Base-by-base conservation (phyloP, 2,888 invertebrate species). In the Eupithecia exiguata region DNA sequence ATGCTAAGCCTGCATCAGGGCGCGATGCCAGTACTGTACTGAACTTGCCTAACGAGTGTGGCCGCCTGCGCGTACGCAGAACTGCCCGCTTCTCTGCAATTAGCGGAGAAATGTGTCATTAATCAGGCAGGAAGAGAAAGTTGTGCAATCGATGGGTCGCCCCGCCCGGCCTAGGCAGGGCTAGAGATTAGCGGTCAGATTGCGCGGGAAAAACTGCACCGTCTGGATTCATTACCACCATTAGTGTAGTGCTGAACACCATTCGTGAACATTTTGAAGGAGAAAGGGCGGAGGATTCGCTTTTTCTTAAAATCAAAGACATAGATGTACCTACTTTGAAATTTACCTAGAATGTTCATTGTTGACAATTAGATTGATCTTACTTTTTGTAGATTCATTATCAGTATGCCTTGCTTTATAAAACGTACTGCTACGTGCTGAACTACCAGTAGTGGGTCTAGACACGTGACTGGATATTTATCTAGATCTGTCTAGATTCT, bases 101-200 rank as follows among this genome's bases (percentile, higher is more conserved):
- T 70, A 75, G 21, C 43, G 43, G 72, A 72, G 72, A 75, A 72
- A 75, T 70, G 68, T 70, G 65, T 40, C 53, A 65, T 38, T 71
- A 71, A 67, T 74, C 71, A 69, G 73, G 16, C 73, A 71, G 76
- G 76, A 76, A 76, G 76, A 70, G 74, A 76, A 76, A 76, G 76
- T 68, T 53, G 53, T 16, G 30, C 40, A 30, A 72, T 49, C 67
- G 72, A 63, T 70, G 36, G 30, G 25, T 12, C 68, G 36, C 62
- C n/a, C n/a, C n/a, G n/a, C n/a, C n/a, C n/a, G n/a, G n/a, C n/a
- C n/a, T n/a, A n/a, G n/a, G n/a, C n/a, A n/a, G 4, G 21, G 53
- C 21, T 21, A 21, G 21, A 53, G 21, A 21, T 21, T n/a, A 9
- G 53, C 53, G 21, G 21, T 10, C 21, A 12, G 53, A 10, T 10